These are phyloP conservation scores for Chymomyza amoena DNA, from an alignment of 2,888 invertebrate genomes.

Conservation along the genomic window DNA sequence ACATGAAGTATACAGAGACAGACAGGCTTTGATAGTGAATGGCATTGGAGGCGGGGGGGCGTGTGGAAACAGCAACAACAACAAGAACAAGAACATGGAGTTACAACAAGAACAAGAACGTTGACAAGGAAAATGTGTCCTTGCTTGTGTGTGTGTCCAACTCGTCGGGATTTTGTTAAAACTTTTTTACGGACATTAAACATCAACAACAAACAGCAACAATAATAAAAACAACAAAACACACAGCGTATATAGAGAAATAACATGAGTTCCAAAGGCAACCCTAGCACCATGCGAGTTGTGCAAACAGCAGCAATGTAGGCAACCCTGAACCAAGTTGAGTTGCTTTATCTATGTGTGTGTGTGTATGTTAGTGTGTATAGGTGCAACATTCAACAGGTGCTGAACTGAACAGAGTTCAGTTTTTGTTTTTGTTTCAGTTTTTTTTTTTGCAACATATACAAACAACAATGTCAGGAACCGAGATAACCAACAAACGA, in stretches of 20 bases:
- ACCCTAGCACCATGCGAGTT: not conserved
- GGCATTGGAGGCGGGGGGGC: not conserved
- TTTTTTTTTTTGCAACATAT: constrained; percentile 25
- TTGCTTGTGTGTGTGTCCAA: constrained; percentile 5
- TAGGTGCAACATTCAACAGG: constrained; percentile 69
- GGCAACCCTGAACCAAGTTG: not conserved
- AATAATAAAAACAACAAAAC: constrained; percentile 17
- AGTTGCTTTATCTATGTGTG: constrained; percentile 12
- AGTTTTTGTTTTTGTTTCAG: constrained; percentile 21
- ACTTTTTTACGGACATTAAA: constrained; percentile 1
- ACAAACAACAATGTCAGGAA: constrained; percentile 44
- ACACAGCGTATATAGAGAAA: constrained; percentile 6
- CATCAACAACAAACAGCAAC: constrained; percentile 39
- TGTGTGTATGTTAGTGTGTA: not conserved
- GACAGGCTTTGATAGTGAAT: not conserved
- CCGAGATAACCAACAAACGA: constrained; percentile 23
- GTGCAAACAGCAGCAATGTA: not conserved
- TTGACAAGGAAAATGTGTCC: constrained; percentile 11
- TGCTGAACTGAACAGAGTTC: constrained; percentile 47
- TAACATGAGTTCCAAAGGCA: constrained; percentile 7
- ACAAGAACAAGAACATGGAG: constrained; percentile 17
- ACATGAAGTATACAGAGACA: not conserved
- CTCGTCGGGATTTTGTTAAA: not conserved
- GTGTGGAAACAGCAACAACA: constrained; percentile 16
- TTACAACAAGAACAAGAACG: constrained; percentile 29